Conservation (phyloP, 2,113 vertebrate genomes). For the Tautogolabrus adspersus region DNA sequence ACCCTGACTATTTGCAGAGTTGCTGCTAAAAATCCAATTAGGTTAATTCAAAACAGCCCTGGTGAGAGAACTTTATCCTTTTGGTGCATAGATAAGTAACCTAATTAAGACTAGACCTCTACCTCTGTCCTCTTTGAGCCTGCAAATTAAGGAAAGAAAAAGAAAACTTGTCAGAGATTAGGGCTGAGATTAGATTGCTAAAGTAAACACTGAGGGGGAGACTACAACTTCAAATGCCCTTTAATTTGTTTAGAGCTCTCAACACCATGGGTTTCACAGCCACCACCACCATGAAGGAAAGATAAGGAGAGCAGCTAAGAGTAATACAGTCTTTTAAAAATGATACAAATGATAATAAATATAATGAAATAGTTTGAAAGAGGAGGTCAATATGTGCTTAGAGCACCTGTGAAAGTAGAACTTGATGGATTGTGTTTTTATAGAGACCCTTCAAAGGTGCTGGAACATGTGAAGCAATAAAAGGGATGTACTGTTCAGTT, state of each 20-base stretch:
- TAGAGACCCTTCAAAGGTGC: slow-evolving; percentile 61
- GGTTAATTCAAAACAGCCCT: slow-evolving; percentile 81
- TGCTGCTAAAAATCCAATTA: slow-evolving; percentile 85
- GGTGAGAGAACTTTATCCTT: slow-evolving; percentile 81
- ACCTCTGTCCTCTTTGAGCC: slow-evolving; percentile 75
- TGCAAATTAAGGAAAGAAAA: slow-evolving; percentile 78
- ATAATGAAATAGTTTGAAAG: background rate
- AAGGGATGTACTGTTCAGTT: slow-evolving; percentile 45
- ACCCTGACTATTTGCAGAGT: slow-evolving; percentile 78
- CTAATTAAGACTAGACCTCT: slow-evolving; percentile 81
- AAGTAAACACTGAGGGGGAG: slow-evolving; percentile 71
- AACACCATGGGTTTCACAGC: slow-evolving; percentile 59
- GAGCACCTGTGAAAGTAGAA: slow-evolving; percentile 85
- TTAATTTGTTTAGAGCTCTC: slow-evolving; percentile 63
- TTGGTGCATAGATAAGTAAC: slow-evolving; percentile 83
- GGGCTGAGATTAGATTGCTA: slow-evolving; percentile 79
- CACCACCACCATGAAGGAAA: slow-evolving; percentile 70
- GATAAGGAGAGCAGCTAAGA: slow-evolving; percentile 13
- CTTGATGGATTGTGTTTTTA: slow-evolving; percentile 78
- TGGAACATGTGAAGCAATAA: slow-evolving; percentile 68
- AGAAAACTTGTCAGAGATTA: slow-evolving; percentile 78
- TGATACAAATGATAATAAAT: background rate
- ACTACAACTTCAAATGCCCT: slow-evolving; percentile 63
- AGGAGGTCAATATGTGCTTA: slow-evolving; percentile 68
- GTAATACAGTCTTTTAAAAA: background rate